A percentile compares a stretch with the other conserved stretches of the same genome.
phyloP scores from a whole-genome alignment of 2,888 invertebrate species.

The Noctuana brunneofusca region DNA sequence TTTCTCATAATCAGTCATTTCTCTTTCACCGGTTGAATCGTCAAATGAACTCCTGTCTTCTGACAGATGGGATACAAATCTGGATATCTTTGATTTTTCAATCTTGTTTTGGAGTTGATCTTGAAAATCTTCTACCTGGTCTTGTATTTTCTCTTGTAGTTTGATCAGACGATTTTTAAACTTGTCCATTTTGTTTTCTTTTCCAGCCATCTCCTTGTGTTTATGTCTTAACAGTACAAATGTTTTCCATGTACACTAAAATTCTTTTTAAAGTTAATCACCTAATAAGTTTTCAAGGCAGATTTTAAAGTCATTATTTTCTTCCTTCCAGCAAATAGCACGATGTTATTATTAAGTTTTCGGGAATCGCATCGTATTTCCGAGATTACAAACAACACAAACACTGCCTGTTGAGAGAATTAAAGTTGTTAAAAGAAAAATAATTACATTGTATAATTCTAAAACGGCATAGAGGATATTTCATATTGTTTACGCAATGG shows the following conservation, averaged over 20 bases:
- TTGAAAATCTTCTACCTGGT: slow-evolving; percentile 70
- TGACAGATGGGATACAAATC: slow-evolving; percentile 64
- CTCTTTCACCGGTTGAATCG: slow-evolving; percentile 43
- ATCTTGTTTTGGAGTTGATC: slow-evolving; percentile 71
- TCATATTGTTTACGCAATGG: slow-evolving; percentile 18
- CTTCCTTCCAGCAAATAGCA: background rate
- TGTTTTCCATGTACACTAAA: background rate
- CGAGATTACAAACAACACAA: slow-evolving; percentile 12
- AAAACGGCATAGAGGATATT: slow-evolving; percentile 8
- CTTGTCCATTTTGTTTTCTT: slow-evolving; percentile 65
- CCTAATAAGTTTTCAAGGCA: background rate
- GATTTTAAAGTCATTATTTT: slow-evolving; percentile 10
- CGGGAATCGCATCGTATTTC: slow-evolving; percentile 17
- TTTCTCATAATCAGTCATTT: slow-evolving; percentile 42
- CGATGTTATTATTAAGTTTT: slow-evolving; percentile 12
- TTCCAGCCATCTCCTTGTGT: slow-evolving; percentile 53
- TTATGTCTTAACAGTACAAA: background rate
- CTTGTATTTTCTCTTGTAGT: slow-evolving; percentile 71
- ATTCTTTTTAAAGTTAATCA: background rate
- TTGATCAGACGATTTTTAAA: slow-evolving; percentile 63
- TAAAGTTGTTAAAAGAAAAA: background rate
- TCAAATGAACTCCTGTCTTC: slow-evolving; percentile 66
- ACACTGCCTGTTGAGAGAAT: slow-evolving; percentile 20
- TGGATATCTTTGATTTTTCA: slow-evolving; percentile 58
- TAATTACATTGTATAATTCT: slow-evolving; percentile 1